Conservation (phyloP, 2,888 invertebrate species). For the Hydropsyche betteni region DNA sequence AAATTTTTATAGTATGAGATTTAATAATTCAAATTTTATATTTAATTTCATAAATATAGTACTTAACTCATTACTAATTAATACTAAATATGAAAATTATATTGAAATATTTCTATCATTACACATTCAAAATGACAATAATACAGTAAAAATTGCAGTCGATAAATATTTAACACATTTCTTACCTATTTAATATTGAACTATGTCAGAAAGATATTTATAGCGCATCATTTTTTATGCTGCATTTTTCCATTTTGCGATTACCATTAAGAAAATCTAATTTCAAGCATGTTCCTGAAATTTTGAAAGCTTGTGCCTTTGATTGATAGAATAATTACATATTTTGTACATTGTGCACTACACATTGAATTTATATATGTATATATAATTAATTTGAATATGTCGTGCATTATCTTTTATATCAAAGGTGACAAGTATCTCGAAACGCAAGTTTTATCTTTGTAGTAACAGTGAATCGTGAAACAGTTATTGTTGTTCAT, state of each 20-base stretch:
- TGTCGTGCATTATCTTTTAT: background rate
- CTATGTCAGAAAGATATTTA: background rate
- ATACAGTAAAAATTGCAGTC: conserved; percentile 4
- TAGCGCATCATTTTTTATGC: background rate
- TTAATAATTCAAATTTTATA: background rate
- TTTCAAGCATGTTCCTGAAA: background rate
- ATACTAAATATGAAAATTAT: background rate
- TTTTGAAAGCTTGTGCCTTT: conserved; percentile 26
- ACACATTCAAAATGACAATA: conserved; percentile 31
- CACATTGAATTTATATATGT: too few species aligned
- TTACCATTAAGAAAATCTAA: background rate
- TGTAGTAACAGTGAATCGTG: too few species aligned
- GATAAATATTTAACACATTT: background rate
- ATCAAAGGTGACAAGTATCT: background rate
- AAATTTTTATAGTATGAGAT: too few species aligned
- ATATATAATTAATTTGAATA: too few species aligned
- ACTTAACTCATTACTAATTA: too few species aligned
- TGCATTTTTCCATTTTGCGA: background rate
- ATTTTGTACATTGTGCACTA: conserved; percentile 5
- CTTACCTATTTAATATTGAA: background rate
- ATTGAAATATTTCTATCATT: conserved; percentile 2
- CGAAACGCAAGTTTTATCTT: too few species aligned
- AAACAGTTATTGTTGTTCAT: too few species aligned
- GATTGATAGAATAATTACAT: background rate
- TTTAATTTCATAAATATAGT: background rate